Conservation (phyloP, 2,888 invertebrate genomes). For the Acleris literana region DNA sequence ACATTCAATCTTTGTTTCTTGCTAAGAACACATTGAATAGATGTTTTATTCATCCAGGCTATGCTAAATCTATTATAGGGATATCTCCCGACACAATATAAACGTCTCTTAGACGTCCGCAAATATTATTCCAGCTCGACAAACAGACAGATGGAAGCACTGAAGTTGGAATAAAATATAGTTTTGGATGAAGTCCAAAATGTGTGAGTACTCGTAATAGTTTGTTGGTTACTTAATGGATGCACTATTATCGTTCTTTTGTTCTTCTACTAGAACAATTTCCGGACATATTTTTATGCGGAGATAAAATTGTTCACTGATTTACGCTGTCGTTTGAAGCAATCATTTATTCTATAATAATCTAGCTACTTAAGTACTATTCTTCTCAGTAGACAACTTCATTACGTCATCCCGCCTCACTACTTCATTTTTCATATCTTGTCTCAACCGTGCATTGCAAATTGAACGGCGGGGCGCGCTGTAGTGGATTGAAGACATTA, state of each 20-base stretch:
- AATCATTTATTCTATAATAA: too few species aligned
- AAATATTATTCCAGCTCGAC: slow-evolving; percentile 32
- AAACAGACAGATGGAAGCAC: slow-evolving; percentile 28
- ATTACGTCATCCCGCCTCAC: too few species aligned
- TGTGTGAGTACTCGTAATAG: slow-evolving; percentile 14
- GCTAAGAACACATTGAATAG: neutral
- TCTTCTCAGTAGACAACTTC: too few species aligned
- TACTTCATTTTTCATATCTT: too few species aligned
- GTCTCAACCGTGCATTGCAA: too few species aligned
- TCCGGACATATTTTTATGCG: neutral
- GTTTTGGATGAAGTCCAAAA: slow-evolving; percentile 31
- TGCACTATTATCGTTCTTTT: slow-evolving; percentile 5
- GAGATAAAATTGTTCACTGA: too few species aligned
- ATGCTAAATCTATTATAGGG: slow-evolving; percentile 22
- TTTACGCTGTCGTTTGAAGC: too few species aligned
- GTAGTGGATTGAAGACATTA: too few species aligned
- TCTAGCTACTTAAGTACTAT: too few species aligned
- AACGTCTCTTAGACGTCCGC: slow-evolving; percentile 30
- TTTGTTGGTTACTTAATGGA: slow-evolving; percentile 12
- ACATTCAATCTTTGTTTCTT: neutral
- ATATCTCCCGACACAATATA: slow-evolving; percentile 24
- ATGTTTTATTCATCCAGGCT: slow-evolving; percentile 22
- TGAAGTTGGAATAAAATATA: slow-evolving; percentile 28
- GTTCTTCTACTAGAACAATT: neutral
- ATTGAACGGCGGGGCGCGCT: too few species aligned